Conservation (phyloP, 2,888 invertebrate genomes). For the Galeopsomyia nigrocyanea region DNA sequence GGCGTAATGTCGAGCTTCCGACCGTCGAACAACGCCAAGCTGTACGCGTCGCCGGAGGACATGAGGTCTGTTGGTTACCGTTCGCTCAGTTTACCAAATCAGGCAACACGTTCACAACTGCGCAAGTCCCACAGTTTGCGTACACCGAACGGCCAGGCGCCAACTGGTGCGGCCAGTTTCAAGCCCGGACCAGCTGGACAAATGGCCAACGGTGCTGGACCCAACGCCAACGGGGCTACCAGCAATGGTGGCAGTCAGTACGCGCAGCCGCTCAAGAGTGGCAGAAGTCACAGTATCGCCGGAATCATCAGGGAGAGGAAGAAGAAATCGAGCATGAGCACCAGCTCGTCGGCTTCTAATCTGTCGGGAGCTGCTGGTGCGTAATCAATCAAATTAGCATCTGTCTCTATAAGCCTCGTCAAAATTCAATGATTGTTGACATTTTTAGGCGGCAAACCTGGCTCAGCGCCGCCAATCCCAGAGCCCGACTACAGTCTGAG, state of each 20-base stretch:
- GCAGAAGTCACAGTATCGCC: conserved; percentile 65
- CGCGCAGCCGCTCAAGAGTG: conserved; percentile 72
- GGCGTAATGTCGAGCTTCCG: conserved; percentile 89
- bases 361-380: conserved; percentile 55
- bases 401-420: no score
- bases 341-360: conserved; percentile 67
- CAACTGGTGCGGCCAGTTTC: conserved; percentile 62
- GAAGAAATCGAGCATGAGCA: conserved; percentile 65
- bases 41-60: conserved; percentile 91
- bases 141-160: conserved; percentile 64
- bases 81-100: conserved; percentile 71
- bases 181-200: conserved; percentile 62
- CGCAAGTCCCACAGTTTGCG: conserved; percentile 76
- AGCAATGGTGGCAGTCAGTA: conserved; percentile 71
- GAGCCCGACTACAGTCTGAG: conserved; percentile 93
- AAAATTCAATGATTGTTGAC: neutral
- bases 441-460: conserved; percentile 39
- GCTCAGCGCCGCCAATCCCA: conserved; percentile 81
- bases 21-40: conserved; percentile 85
- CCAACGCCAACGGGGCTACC: conserved; percentile 41
- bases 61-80: conserved; percentile 80
- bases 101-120: conserved; percentile 72
- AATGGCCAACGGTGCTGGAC: conserved; percentile 44
- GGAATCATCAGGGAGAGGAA: conserved; percentile 65
- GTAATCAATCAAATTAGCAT: no score